Evolutionary conservation across 2,888 invertebrate species (phyloP).

Genomic region (Orthosia incerta): DNA sequence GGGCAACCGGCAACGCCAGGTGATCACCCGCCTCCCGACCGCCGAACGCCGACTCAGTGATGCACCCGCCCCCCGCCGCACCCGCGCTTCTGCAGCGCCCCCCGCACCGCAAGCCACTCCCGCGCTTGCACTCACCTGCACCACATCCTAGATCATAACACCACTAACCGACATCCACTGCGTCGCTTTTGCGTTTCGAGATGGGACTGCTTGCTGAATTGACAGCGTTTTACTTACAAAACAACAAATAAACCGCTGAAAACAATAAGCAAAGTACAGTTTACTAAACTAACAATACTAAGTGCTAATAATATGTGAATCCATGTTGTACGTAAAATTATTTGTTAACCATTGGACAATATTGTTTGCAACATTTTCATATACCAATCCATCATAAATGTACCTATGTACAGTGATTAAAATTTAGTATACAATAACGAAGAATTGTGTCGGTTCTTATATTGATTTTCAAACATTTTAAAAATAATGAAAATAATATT

Average conservation of each 20-base stretch:
- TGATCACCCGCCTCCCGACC: conserved; percentile 74
- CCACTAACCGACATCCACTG: conserved; percentile 35
- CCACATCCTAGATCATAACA: conserved; percentile 54
- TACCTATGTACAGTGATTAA: conserved; percentile 12
- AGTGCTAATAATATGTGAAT: conserved; percentile 29
- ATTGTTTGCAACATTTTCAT: conserved; percentile 24
- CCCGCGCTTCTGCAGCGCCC: conserved; percentile 55
- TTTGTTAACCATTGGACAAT: conserved; percentile 14
- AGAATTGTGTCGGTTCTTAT: conserved; percentile 45
- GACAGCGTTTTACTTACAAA: conserved; percentile 30
- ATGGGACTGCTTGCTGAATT: conserved; percentile 32
- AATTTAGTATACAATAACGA: conserved; percentile 21
- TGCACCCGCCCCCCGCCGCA: conserved; percentile 56
- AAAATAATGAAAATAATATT: conserved; percentile 12
- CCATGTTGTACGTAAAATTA: conserved; percentile 36
- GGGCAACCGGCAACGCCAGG: conserved; percentile 92
- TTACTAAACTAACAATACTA: conserved; percentile 11
- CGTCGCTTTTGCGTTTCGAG: conserved; percentile 38
- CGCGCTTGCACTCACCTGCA: conserved; percentile 73
- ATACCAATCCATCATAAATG: conserved; percentile 9
- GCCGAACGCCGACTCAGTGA: conserved; percentile 55
- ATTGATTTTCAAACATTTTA: conserved; percentile 9
- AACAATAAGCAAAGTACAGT: conserved; percentile 8
- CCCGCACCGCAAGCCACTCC: conserved; percentile 64
- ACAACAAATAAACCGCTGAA: conserved; percentile 21